Conservation (phyloP, 2,113 vertebrate genomes). For the Lipophrys pholis region DNA sequence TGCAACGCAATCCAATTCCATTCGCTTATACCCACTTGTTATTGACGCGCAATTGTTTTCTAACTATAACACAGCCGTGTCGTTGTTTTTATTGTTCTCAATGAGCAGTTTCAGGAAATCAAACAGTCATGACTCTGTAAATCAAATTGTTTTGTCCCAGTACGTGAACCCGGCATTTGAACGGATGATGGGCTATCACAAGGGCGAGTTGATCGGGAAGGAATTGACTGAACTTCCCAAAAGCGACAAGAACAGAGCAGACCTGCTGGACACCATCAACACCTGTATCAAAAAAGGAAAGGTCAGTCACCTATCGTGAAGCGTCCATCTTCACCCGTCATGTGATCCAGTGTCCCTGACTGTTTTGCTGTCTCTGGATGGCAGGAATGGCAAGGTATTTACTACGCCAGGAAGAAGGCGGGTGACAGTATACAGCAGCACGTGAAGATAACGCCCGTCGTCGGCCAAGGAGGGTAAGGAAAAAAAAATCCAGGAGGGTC, state of each 20-base stretch:
- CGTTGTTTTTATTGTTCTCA: no score
- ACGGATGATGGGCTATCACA: constrained; percentile 94
- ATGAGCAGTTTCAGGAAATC: no score
- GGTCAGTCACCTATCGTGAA: constrained; percentile 71
- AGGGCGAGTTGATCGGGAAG: constrained; percentile 94
- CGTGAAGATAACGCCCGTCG: constrained; percentile 93
- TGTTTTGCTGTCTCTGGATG: constrained; percentile 14
- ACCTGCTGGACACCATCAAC: constrained; percentile 94
- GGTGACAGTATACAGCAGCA: constrained; percentile 95
- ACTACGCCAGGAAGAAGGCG: constrained; percentile 90
- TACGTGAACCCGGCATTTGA: constrained; percentile 97
- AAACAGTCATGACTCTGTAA: no score
- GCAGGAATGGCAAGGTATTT: constrained; percentile 97
- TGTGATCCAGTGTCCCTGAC: not conserved
- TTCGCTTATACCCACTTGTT: no score
- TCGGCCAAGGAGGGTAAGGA: constrained; percentile 95
- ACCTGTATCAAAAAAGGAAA: constrained; percentile 95
- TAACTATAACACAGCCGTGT: no score
- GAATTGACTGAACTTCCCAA: constrained; percentile 91
- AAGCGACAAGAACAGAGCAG: constrained; percentile 91
- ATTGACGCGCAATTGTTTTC: no score
- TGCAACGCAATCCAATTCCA: no score
- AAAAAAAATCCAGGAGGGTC: no score
- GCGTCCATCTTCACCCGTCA: no score
- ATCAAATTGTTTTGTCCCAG: constrained; percentile 69